These are phyloP conservation scores for Pinna nobilis DNA, from an alignment of 1,140 invertebrate genomes.

Conservation along the genomic window DNA sequence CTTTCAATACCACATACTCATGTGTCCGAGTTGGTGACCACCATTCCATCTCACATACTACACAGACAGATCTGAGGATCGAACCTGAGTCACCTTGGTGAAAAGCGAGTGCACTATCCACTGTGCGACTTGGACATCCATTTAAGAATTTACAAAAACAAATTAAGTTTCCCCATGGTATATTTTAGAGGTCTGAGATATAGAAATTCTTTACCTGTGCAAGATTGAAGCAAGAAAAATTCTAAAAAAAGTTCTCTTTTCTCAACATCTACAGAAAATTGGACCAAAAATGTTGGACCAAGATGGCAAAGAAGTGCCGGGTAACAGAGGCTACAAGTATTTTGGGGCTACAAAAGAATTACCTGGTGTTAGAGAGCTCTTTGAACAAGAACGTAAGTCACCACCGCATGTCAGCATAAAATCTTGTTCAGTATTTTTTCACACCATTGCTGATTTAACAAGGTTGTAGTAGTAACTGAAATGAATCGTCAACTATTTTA, in stretches of 20 bases:
- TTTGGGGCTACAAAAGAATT: slow-evolving; percentile 99
- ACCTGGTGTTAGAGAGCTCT: slow-evolving; percentile 97
- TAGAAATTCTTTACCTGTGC: not conserved
- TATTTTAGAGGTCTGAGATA: not conserved
- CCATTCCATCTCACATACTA: too few relatives aligned
- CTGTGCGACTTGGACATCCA: too few relatives aligned
- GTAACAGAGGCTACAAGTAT: slow-evolving; percentile 99
- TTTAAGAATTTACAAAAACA: too few relatives aligned
- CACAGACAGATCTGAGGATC: too few relatives aligned
- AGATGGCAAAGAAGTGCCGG: slow-evolving; percentile 95
- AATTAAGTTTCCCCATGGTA: not conserved
- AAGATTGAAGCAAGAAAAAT: too few relatives aligned
- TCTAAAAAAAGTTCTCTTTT: too few relatives aligned
- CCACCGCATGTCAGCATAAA: not conserved
- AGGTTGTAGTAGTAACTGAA: too few relatives aligned
- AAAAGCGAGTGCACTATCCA: too few relatives aligned
- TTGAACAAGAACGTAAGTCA: slow-evolving; percentile 89
- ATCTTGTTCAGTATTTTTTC: not conserved
- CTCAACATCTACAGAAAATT: slow-evolving; percentile 79
- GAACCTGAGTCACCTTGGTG: too few relatives aligned
- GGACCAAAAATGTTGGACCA: slow-evolving; percentile 96
- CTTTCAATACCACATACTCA: too few relatives aligned
- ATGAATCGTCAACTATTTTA: too few relatives aligned
- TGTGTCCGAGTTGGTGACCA: too few relatives aligned
- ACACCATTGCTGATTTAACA: not conserved